phyloP scores from a whole-genome alignment of 2,113 vertebrate genomes.

The Carassius gibelio region DNA sequence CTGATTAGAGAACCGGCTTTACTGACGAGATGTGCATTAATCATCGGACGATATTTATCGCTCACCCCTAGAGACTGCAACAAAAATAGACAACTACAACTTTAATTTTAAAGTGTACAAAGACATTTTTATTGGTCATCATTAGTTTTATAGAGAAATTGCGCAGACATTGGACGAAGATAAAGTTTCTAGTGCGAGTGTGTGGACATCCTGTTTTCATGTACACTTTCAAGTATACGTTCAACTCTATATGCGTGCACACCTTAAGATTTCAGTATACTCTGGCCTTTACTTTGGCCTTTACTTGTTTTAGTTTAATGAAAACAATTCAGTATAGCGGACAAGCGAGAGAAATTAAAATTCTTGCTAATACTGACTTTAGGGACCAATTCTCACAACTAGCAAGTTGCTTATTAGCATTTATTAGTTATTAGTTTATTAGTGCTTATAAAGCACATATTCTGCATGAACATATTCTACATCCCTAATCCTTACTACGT shows the following conservation, averaged over 20 bases:
- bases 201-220: neutral
- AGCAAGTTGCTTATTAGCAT: too few species aligned
- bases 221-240: neutral
- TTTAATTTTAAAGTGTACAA: neutral
- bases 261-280: too few species aligned
- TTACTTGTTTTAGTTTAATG: neutral
- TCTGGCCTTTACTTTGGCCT: neutral
- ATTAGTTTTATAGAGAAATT: neutral
- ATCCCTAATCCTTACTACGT: too few species aligned
- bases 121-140: neutral
- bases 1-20: too few species aligned
- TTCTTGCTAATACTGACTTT: too few species aligned
- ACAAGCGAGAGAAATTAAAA: neutral
- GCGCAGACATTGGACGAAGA: neutral
- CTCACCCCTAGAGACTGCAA: neutral
- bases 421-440: too few species aligned
- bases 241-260: neutral
- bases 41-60: too few species aligned
- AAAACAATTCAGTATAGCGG: neutral
- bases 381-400: too few species aligned
- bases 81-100: neutral
- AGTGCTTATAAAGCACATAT: too few species aligned
- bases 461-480: too few species aligned
- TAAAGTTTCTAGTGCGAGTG: neutral
- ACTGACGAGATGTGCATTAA: too few species aligned